A percentile compares a stretch with the other conserved stretches of the same genome.
phyloP scores from a whole-genome alignment of 2,888 invertebrate species.

The Taphrorychus bicolor region DNA sequence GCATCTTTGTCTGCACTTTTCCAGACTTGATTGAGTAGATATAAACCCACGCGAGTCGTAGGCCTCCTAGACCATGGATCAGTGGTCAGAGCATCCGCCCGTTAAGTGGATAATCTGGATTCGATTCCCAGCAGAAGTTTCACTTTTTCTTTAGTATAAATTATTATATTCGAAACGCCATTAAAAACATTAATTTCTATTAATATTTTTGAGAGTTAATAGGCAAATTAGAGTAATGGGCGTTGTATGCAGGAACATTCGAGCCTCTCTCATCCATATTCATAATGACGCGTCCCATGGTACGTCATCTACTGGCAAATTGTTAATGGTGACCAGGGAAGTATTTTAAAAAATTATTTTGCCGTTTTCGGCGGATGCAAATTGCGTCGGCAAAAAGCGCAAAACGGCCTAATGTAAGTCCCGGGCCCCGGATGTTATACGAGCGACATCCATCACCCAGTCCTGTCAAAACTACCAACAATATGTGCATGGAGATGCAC shows the following conservation, averaged over 20 bases:
- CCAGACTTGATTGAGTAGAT: too few relatives aligned
- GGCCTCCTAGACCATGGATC: too few relatives aligned
- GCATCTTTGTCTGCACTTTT: too few relatives aligned
- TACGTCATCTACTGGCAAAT: background rate
- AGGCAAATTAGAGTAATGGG: background rate
- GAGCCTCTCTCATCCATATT: conserved; percentile 1
- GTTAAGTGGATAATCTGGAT: too few relatives aligned
- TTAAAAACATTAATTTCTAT: too few relatives aligned
- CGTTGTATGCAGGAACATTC: background rate
- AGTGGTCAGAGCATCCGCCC: too few relatives aligned
- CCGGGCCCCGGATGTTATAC: conserved; percentile 44
- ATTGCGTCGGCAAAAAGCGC: conserved; percentile 21
- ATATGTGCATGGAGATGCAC: conserved; percentile 44
- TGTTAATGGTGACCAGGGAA: conserved; percentile 15
- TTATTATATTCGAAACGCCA: too few relatives aligned
- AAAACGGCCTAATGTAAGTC: conserved; percentile 34
- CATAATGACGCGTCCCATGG: conserved; percentile 1
- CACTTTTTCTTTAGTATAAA: too few relatives aligned
- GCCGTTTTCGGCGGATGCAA: conserved; percentile 31
- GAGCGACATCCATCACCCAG: conserved; percentile 52
- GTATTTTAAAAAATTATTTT: conserved; percentile 25
- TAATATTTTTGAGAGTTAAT: too few relatives aligned
- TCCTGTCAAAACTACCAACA: conserved; percentile 51
- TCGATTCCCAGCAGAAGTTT: too few relatives aligned
- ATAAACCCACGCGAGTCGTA: too few relatives aligned